Percentiles rank a stretch among this genome's conserved stretches.
Evolutionary conservation across 2,113 vertebrate genomes (phyloP).

Genomic region (Hiodon tergisus): DNA sequence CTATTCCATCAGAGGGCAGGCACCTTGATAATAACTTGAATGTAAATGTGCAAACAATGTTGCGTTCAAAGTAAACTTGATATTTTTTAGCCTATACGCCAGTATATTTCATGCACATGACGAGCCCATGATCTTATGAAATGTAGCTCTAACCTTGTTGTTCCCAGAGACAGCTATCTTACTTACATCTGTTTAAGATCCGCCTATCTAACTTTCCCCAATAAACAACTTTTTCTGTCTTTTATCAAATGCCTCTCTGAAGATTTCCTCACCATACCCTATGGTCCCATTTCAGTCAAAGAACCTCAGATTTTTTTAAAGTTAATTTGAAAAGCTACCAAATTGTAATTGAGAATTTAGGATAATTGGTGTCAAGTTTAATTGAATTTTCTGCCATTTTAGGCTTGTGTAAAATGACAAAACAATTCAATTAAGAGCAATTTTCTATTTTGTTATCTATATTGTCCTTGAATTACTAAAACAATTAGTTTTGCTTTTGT

Average conservation of each 20-base stretch:
- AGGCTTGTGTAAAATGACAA: no score
- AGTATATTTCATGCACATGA: constrained; percentile 24
- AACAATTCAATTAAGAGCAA: no score
- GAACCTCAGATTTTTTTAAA: no score
- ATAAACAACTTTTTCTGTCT: neutral
- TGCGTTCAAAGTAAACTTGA: neutral
- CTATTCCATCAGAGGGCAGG: no score
- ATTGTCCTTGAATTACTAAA: no score
- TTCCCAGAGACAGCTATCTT: constrained; percentile 10
- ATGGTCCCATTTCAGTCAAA: no score
- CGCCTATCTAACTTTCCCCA: neutral
- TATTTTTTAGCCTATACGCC: constrained; percentile 23
- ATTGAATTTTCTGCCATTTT: no score
- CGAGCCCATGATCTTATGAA: constrained; percentile 19
- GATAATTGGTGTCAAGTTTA: no score
- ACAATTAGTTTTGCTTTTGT: no score
- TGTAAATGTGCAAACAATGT: neutral
- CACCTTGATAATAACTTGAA: neutral
- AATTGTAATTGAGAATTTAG: no score
- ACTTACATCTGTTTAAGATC: constrained; percentile 4
- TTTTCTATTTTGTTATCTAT: no score
- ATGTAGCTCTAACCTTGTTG: constrained; percentile 16
- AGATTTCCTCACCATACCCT: neutral
- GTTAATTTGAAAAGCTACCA: no score
- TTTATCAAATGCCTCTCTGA: neutral